phyloP scores from a whole-genome alignment of 2,113 vertebrate species.

The Lagopus leucura region DNA sequence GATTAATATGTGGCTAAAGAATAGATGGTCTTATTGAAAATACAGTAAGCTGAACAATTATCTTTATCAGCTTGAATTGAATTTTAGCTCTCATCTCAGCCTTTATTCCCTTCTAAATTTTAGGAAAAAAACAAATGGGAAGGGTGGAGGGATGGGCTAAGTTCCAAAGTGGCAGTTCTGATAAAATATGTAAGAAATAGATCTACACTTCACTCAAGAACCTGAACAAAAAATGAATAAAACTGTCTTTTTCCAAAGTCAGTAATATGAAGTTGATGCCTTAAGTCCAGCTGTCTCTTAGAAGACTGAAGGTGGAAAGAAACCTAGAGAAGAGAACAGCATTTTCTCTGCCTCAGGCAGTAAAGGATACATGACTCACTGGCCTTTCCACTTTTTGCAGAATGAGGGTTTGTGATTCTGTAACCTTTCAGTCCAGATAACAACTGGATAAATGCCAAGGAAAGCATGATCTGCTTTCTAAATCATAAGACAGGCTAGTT shows the following conservation, averaged over 20 bases:
- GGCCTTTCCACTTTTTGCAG: conserved; percentile 30
- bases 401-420: conserved; percentile 21
- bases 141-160: not conserved
- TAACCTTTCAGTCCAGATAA: conserved; percentile 54
- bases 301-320: conserved; percentile 15
- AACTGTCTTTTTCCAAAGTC: not conserved
- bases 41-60: not conserved
- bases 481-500: conserved; percentile 1
- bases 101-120: not conserved
- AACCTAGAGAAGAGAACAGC: not conserved
- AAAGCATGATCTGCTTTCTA: conserved; percentile 60
- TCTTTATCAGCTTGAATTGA: not conserved
- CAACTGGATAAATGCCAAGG: conserved; percentile 41
- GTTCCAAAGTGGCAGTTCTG: not conserved
- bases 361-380: not conserved
- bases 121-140: not conserved
- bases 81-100: not conserved
- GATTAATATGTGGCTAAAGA: not conserved
- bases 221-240: conserved; percentile 2
- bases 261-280: not conserved
- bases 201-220: not conserved
- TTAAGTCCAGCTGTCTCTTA: not conserved
- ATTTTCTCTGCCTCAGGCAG: conserved; percentile 29
- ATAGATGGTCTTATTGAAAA: conserved; percentile 23
- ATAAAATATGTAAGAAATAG: not conserved